Conservation (phyloP, 2,888 invertebrate genomes). For the Eupithecia insigniata region DNA sequence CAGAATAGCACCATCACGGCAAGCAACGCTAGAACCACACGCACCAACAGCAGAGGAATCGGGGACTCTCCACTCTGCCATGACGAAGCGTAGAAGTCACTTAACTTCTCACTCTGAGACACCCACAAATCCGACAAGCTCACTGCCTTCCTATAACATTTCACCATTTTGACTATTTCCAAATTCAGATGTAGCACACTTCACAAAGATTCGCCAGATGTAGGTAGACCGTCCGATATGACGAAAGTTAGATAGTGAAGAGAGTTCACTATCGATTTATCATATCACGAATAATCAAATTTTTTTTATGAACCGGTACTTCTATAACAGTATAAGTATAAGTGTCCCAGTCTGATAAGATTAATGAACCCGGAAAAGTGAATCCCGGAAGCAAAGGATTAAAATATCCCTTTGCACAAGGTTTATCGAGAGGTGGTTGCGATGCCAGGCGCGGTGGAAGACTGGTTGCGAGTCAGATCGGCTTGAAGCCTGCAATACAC, state of each 20-base stretch:
- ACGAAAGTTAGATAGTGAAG: conserved; percentile 44
- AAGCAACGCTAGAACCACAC: conserved; percentile 57
- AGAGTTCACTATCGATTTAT: neutral
- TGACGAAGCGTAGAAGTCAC: conserved; percentile 75
- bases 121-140: conserved; percentile 72
- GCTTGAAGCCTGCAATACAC: conserved; percentile 38
- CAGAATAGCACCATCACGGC: conserved; percentile 64
- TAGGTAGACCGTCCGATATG: conserved; percentile 37
- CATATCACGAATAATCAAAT: conserved; percentile 3
- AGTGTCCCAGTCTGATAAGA: neutral
- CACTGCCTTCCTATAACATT: conserved; percentile 67
- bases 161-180: conserved; percentile 67
- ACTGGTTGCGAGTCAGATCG: conserved; percentile 33
- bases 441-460: conserved; percentile 46
- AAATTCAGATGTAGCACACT: conserved; percentile 40
- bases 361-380: conserved; percentile 1
- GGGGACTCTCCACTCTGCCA: conserved; percentile 76
- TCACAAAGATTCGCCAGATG: conserved; percentile 6
- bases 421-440: conserved; percentile 5
- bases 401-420: neutral
- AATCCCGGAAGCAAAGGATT: neutral
- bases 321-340: neutral
- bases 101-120: conserved; percentile 64
- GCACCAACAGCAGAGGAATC: conserved; percentile 65
- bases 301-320: neutral